Evolutionary conservation across 1,140 invertebrate species (phyloP), one percentile per base, ranked within the genome.

Genomic region (Nymphalis io): DNA sequence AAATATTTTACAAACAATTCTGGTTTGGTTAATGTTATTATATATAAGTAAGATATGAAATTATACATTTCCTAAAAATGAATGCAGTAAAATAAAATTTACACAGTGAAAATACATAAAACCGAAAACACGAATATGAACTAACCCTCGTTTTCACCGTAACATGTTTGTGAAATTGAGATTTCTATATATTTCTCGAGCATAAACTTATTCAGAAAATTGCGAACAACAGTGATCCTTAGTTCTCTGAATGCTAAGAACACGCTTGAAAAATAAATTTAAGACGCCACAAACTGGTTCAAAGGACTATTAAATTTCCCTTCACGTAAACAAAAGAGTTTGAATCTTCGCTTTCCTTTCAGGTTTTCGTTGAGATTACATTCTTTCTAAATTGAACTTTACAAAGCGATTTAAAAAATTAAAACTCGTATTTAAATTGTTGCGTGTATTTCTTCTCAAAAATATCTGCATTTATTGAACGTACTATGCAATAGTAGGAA

Each of bases 311-410:
- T 18, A 39, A 51, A 63, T 63, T 63, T 63, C 27, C 16, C 42
- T 63, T 63, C 27, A 51, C 27, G 44, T 39, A 53, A 39, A 63
- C 23, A 63, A 63, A 63, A 51, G 60, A 39, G 3, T 60, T 46
- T 23, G 42, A 18, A 51, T 38, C 23, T 46, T 51, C 42, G 33
- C 60, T 46, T 61, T 48, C 21, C 12, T 27, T 62, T 44, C 38
- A 8, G 12, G n/a, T n/a, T 40, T 62, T 62, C 27, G 16, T 51
- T 38, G 11, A 8, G 60, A 53, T 51, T 60, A 11, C 39, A 40
- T 60, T 51, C 44, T 39, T 51, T 55, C 21, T 16, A 21, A 63
- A 63, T 27, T 63, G 20, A 62, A 51, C 20, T 53, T 53, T 15
- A 10, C 27, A 23, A 42, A 42, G 18, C 10, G n/a, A 44, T 11